Percentiles rank a stretch among this genome's conserved stretches.
Conservation (phyloP, 2,113 vertebrate genomes). For the Myanophis thanlyinensis region DNA sequence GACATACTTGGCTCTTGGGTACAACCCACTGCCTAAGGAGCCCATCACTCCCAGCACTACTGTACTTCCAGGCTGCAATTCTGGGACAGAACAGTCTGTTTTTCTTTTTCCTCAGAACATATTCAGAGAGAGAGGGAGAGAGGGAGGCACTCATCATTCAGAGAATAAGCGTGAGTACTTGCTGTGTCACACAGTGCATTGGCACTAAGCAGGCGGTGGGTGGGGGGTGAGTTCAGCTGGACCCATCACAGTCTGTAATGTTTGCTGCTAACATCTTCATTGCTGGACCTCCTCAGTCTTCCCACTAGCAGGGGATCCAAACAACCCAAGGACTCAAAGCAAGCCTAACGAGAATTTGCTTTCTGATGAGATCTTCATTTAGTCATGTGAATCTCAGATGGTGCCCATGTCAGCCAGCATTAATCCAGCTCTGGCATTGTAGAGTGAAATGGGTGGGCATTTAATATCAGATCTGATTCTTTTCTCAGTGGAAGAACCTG, state of each 20-base stretch:
- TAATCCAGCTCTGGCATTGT: neutral
- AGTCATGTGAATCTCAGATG: neutral
- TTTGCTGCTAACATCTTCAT: neutral
- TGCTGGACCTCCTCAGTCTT: neutral
- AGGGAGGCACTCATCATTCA: neutral
- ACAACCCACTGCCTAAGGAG: neutral
- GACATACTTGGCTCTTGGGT: neutral
- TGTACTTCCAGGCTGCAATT: neutral
- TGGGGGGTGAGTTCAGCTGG: neutral
- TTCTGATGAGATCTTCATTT: neutral
- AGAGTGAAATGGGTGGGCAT: neutral
- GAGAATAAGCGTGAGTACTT: neutral
- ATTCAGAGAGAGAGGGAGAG: neutral
- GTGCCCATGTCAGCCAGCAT: neutral
- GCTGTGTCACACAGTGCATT: neutral
- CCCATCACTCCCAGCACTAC: neutral
- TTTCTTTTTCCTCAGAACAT: slow-evolving; percentile 16
- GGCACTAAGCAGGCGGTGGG: neutral
- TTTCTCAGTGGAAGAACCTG: neutral
- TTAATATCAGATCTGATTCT: neutral
- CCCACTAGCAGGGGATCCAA: neutral
- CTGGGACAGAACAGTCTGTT: slow-evolving; percentile 26
- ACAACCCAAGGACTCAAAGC: neutral
- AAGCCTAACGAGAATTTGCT: neutral
- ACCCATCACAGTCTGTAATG: neutral